Evolutionary conservation across 37 sponge, comb jelly and placozoan genomes (phyloP).

Genomic region (Tethya wilhelma): DNA sequence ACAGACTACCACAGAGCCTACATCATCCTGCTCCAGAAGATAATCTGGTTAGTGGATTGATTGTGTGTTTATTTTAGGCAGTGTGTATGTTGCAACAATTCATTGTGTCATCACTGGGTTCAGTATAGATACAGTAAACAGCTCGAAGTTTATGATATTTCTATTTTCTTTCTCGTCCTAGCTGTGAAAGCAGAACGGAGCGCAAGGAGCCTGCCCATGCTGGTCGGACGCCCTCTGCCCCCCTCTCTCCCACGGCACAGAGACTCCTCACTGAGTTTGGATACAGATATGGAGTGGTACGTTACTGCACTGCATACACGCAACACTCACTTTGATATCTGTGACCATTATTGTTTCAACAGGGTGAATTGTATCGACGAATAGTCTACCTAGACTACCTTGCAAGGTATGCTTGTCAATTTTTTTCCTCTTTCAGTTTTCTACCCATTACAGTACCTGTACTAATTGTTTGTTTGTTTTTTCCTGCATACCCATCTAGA

Average conservation of each 20-base stretch:
- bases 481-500: conserved; percentile 47
- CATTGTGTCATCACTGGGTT: neutral
- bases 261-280: conserved; percentile 79
- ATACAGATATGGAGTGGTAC: conserved; percentile 83
- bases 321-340: neutral
- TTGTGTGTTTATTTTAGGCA: neutral
- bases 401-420: conserved; percentile 49
- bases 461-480: neutral
- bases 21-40: conserved; percentile 46
- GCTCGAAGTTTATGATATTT: neutral
- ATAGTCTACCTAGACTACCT: conserved; percentile 76
- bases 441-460: neutral
- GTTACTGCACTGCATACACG: neutral
- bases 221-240: conserved; percentile 60
- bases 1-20: conserved; percentile 82
- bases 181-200: conserved; percentile 50
- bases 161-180: neutral
- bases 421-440: neutral
- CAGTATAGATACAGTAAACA: neutral
- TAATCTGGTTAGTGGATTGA: conserved; percentile 50
- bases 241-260: conserved; percentile 64
- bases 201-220: conserved; percentile 56
- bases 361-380: conserved; percentile 75
- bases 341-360: neutral
- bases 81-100: neutral